Evolutionary conservation across 2,888 invertebrate genomes (phyloP).

Genomic region (Apantesis nais): DNA sequence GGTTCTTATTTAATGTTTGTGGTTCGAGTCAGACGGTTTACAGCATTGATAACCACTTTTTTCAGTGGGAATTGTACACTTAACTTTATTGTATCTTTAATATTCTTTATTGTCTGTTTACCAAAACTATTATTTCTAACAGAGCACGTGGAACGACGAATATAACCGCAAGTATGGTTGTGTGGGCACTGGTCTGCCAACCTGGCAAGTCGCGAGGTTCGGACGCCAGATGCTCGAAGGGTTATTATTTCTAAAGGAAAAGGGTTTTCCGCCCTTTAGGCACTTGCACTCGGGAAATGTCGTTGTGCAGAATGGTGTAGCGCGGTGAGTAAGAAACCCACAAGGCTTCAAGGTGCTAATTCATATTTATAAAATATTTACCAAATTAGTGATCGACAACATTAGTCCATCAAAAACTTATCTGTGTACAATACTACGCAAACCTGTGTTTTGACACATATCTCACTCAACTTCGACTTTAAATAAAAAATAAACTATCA

Average conservation of each 20-base stretch:
- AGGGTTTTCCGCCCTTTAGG: slow-evolving; percentile 94
- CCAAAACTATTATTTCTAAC: slow-evolving; percentile 26
- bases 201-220: slow-evolving; percentile 93
- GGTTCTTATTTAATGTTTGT: too few relatives aligned
- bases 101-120: neutral
- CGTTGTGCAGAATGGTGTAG: slow-evolving; percentile 96
- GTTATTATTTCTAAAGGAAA: slow-evolving; percentile 92
- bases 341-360: neutral
- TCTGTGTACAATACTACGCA: too few relatives aligned
- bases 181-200: slow-evolving; percentile 88
- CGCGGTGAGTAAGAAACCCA: slow-evolving; percentile 86
- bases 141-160: slow-evolving; percentile 93
- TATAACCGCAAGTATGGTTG: slow-evolving; percentile 91
- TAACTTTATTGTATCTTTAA: neutral
- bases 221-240: slow-evolving; percentile 96
- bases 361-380: too few relatives aligned
- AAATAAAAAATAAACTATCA: too few relatives aligned
- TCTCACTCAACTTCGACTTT: too few relatives aligned
- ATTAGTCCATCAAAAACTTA: too few relatives aligned
- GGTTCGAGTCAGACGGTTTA: too few relatives aligned
- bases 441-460: too few relatives aligned
- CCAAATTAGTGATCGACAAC: too few relatives aligned
- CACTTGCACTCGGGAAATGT: slow-evolving; percentile 96
- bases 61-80: too few relatives aligned
- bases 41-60: too few relatives aligned